A percentile compares a stretch with the other conserved stretches of the same genome.
phyloP scores from a whole-genome alignment of 1,140 invertebrate species.

The Andrena cerasifolii region DNA sequence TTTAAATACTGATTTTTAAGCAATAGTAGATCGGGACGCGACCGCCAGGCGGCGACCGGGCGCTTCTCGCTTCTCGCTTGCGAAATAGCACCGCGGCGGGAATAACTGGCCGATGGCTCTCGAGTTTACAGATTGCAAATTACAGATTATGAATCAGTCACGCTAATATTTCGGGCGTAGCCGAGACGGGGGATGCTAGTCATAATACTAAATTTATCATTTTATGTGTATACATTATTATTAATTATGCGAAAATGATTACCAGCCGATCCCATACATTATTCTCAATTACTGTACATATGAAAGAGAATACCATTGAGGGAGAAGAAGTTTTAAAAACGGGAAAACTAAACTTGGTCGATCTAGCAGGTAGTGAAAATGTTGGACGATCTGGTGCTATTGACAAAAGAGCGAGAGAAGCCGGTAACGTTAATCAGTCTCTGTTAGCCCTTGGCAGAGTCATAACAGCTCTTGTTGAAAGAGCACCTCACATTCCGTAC shows the following conservation, averaged over 20 bases:
- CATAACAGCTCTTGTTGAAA: constrained; percentile 97
- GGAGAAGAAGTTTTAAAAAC: constrained; percentile 96
- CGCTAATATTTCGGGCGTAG: no score
- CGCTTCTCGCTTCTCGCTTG: no score
- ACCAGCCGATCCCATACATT: constrained; percentile 97
- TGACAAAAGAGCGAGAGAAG: constrained; percentile 95
- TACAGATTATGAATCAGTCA: no score
- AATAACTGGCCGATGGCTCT: no score
- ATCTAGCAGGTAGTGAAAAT: constrained; percentile 98
- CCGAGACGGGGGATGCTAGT: no score
- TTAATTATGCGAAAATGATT: constrained; percentile 64
- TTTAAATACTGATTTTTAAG: no score
- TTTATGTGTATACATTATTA: background rate
- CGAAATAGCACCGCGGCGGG: no score
- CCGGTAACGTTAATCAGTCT: constrained; percentile 98
- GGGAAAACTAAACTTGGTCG: constrained; percentile 98
- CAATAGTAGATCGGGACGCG: no score
- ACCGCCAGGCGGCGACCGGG: no score
- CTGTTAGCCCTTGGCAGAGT: constrained; percentile 96
- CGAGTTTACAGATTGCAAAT: no score
- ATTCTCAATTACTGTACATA: constrained; percentile 97
- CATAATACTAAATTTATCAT: background rate
- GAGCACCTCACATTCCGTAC: constrained; percentile 96
- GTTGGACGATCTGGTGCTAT: no score
- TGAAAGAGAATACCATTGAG: constrained; percentile 94